phyloP scores from a whole-genome alignment of 2,797 vertebrate genomes.

The Eulemur rubriventer region DNA sequence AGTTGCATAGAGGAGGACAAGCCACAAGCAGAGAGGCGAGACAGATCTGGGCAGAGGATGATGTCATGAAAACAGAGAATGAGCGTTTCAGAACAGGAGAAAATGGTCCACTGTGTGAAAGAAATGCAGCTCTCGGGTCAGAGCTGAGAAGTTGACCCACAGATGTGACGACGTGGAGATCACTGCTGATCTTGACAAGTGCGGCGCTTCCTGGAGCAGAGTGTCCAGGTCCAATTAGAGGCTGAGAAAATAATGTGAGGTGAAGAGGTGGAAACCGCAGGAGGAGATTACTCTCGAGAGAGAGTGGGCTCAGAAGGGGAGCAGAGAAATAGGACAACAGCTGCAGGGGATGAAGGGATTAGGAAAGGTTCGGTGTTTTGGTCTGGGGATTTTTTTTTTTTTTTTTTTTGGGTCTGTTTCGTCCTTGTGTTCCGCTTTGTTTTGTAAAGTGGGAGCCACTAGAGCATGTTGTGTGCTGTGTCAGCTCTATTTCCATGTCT shows the following conservation, averaged over 20 bases:
- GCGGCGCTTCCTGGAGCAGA: rapidly evolving
- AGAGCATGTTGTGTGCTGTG: neutral
- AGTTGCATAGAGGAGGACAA: neutral
- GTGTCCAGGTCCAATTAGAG: neutral
- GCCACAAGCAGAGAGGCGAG: neutral
- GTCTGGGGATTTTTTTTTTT: neutral
- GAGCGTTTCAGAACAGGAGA: neutral
- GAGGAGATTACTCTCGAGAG: neutral
- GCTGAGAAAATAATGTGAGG: rapidly evolving
- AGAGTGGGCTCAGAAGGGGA: neutral
- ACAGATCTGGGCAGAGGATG: rapidly evolving
- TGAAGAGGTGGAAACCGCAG: neutral
- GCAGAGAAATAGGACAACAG: neutral
- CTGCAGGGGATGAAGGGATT: neutral
- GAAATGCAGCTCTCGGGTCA: neutral
- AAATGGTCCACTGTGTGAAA: rapidly evolving
- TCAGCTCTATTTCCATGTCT: neutral
- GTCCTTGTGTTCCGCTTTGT: neutral
- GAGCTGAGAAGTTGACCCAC: neutral
- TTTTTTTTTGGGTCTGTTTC: neutral
- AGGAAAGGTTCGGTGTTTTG: neutral
- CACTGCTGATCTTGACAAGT: neutral
- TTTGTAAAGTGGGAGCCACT: neutral
- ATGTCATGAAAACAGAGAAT: neutral
- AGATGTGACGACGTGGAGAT: rapidly evolving